phyloP scores from a whole-genome alignment of 2,797 vertebrate species.

The Jordanella pulchra region DNA sequence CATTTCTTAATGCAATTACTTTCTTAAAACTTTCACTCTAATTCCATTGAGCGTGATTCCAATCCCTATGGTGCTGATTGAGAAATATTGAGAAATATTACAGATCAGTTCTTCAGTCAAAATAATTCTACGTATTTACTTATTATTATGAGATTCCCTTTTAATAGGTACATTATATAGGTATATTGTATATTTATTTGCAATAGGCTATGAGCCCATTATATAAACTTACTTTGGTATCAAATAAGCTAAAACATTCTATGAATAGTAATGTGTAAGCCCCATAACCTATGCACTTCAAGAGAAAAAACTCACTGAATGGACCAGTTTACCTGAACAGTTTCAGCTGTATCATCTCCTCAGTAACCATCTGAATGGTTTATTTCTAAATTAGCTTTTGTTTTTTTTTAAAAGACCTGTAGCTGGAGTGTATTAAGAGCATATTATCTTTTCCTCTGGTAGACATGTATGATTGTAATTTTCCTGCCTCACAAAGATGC shows the following conservation, averaged over 20 bases:
- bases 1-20: background rate
- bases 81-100: no score
- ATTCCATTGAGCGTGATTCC: background rate
- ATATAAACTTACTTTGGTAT: background rate
- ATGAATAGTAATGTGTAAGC: background rate
- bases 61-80: no score
- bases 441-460: slow-evolving; percentile 33
- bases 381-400: slow-evolving; percentile 41
- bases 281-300: background rate
- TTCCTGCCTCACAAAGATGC: slow-evolving; percentile 67
- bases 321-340: background rate
- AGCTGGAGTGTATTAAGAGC: slow-evolving; percentile 61
- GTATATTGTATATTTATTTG: background rate
- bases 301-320: background rate
- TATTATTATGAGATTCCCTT: no score
- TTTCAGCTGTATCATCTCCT: background rate
- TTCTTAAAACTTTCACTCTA: background rate
- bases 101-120: no score
- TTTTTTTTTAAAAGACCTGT: slow-evolving; percentile 38
- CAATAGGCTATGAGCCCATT: background rate
- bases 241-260: background rate
- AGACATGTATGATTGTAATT: slow-evolving; percentile 54
- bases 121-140: no score
- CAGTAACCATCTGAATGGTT: slow-evolving; percentile 16
- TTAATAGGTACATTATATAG: no score